Conservation (phyloP, 2,888 invertebrate genomes). For the Leistus spinibarbis region DNA sequence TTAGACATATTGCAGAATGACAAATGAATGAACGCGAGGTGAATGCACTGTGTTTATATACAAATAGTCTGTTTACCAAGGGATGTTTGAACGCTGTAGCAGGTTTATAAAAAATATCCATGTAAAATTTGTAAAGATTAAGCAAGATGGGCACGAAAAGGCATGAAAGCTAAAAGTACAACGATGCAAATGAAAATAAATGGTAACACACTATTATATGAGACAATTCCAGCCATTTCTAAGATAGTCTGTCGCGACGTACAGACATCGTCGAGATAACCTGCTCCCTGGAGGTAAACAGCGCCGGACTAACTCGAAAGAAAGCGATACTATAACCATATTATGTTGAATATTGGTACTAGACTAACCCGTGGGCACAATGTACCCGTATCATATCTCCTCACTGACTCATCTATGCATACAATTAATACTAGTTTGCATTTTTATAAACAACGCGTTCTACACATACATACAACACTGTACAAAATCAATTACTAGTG, state of each 20-base stretch:
- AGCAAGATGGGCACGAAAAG: no score
- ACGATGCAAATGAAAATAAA: not conserved
- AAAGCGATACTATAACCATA: not conserved
- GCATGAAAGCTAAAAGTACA: not conserved
- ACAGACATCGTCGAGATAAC: no score
- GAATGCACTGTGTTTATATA: conserved; percentile 25
- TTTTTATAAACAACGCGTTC: no score
- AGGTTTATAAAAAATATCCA: not conserved
- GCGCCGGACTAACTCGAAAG: not conserved
- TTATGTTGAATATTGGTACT: no score
- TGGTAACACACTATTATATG: not conserved
- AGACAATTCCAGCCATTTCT: not conserved
- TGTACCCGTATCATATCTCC: no score
- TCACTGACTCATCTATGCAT: no score
- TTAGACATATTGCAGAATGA: conserved; percentile 33
- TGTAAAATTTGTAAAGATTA: not conserved
- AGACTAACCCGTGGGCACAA: no score
- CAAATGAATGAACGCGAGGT: conserved; percentile 34
- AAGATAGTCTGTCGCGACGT: not conserved
- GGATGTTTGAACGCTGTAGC: not conserved
- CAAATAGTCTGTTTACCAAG: conserved; percentile 20
- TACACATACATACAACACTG: no score
- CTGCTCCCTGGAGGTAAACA: not conserved
- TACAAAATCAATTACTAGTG: no score
- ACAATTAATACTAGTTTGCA: no score